These are phyloP conservation scores for Falco rusticolus DNA, from an alignment of 2,797 vertebrate species.

Conservation along the genomic window DNA sequence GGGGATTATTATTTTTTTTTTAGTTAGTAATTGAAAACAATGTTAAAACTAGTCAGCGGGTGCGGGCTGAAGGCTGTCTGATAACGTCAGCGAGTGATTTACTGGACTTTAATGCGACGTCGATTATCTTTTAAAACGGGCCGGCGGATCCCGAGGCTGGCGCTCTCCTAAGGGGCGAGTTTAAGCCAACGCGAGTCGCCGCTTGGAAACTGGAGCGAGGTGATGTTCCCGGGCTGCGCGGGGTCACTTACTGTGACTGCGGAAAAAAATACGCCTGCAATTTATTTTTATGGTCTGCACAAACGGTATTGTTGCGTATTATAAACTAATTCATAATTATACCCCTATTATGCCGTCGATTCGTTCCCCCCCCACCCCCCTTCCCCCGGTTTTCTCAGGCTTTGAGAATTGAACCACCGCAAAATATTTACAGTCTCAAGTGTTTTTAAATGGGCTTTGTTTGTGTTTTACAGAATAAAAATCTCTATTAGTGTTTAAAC, in stretches of 20 bases:
- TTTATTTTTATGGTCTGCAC: slow-evolving; percentile 61
- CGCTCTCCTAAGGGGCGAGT: not conserved
- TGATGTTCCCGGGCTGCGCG: slow-evolving; percentile 16
- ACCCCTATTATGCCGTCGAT: not conserved
- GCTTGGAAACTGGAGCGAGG: slow-evolving; percentile 14
- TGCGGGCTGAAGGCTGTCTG: not conserved
- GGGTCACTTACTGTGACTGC: slow-evolving; percentile 12
- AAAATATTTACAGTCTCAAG: slow-evolving; percentile 53
- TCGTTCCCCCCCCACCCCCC: not conserved
- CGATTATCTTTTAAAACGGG: slow-evolving; percentile 5
- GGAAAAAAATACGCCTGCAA: not conserved
- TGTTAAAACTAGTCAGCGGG: not conserved
- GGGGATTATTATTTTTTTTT: not conserved
- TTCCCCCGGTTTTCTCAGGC: not conserved
- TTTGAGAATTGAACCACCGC: slow-evolving; percentile 45
- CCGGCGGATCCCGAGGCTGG: not conserved
- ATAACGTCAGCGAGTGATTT: not conserved
- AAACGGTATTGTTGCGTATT: slow-evolving; percentile 37
- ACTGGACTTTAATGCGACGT: not conserved
- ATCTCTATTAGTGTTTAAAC: slow-evolving; percentile 75
- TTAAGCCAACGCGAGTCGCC: not conserved
- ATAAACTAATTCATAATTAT: slow-evolving; percentile 46
- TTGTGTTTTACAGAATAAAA: slow-evolving; percentile 74
- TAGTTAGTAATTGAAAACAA: slow-evolving; percentile 42
- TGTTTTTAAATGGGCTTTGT: slow-evolving; percentile 69